Base-by-base conservation (phyloP, 1,140 invertebrate species). In the Calephelis nemesis region DNA sequence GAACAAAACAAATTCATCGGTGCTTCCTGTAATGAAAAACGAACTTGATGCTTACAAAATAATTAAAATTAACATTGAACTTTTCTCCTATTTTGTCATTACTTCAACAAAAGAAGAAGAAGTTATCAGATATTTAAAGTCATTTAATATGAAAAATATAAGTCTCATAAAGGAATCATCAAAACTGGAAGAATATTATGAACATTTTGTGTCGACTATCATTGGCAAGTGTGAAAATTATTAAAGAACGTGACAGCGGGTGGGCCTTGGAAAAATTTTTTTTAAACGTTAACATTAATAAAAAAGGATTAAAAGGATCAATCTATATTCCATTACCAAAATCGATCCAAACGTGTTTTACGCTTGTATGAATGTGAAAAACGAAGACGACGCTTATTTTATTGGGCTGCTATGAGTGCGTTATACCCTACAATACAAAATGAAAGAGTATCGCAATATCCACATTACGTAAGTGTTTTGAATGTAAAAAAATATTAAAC, bases 381-480 rank as follows among this genome's bases (percentile, higher is more conserved):
- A 71, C 58, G 54, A 67, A 11, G 70, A 71, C 49, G n/a, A 71
- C 7, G 47, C 49, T 62, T 72, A 66, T 62, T 72, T 65, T 68
- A 42, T 68, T 72, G 66, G 66, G 40, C 19, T 30, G 30, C 65
- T 11, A 19, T 68, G 12, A 50, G 62, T n/a, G 60, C 60, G 5
- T 30, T 68, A n/a, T 68, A 68, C 50, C 66, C 70, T 52, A 47
- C 42, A 12, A 63, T 30, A 30, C 30, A 71, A 54, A 10, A 19
- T 15, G 30, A 65, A 7, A 62, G 49, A 52, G 40, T 54, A 8
- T 47, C 68, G 5, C 54, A 72, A 48, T 40, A 50, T 66, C 69
- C 40, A n/a, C 50, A 42, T 68, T 74, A 30, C 65, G 75, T 49
- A 65, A 65, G 42, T 39, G 40, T 49, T 70, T 74, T 74, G 69